phyloP scores from a whole-genome alignment of 2,888 invertebrate genomes.

The Leucozona laternaria region DNA sequence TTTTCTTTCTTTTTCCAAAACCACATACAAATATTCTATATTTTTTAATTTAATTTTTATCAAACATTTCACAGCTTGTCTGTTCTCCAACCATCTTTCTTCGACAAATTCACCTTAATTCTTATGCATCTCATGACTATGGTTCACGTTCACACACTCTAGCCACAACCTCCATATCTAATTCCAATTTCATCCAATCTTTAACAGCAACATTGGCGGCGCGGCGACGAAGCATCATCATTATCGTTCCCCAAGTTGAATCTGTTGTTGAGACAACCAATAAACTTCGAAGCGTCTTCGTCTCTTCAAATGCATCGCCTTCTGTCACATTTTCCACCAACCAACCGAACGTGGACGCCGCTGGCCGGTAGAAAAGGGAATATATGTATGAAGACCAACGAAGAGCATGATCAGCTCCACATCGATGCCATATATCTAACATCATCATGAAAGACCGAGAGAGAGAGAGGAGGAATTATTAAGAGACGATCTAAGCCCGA shows the following conservation, averaged over 20 bases:
- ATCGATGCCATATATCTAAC: slow-evolving; percentile 64
- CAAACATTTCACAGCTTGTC: not conserved
- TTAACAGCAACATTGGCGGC: slow-evolving; percentile 31
- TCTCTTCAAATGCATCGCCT: slow-evolving; percentile 48
- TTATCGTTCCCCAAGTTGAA: slow-evolving; percentile 59
- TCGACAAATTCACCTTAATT: slow-evolving; percentile 23
- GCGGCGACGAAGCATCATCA: slow-evolving; percentile 65
- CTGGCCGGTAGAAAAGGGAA: slow-evolving; percentile 16
- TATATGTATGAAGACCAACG: not conserved
- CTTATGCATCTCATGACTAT: slow-evolving; percentile 48
- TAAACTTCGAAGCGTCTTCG: slow-evolving; percentile 46
- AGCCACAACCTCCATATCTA: slow-evolving; percentile 21
- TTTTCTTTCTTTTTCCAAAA: not conserved
- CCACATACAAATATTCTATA: not conserved
- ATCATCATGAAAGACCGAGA: slow-evolving; percentile 26
- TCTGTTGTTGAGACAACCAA: slow-evolving; percentile 62
- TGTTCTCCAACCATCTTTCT: not conserved
- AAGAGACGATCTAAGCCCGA: not conserved
- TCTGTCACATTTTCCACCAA: slow-evolving; percentile 51
- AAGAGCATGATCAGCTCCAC: slow-evolving; percentile 40
- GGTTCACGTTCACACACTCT: slow-evolving; percentile 24
- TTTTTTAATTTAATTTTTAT: not conserved
- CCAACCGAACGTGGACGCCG: not conserved
- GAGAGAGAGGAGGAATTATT: not conserved
- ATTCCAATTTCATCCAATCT: slow-evolving; percentile 48